Evolutionary conservation across 2,888 invertebrate species (phyloP).

Genomic region (Epirrita christyi): DNA sequence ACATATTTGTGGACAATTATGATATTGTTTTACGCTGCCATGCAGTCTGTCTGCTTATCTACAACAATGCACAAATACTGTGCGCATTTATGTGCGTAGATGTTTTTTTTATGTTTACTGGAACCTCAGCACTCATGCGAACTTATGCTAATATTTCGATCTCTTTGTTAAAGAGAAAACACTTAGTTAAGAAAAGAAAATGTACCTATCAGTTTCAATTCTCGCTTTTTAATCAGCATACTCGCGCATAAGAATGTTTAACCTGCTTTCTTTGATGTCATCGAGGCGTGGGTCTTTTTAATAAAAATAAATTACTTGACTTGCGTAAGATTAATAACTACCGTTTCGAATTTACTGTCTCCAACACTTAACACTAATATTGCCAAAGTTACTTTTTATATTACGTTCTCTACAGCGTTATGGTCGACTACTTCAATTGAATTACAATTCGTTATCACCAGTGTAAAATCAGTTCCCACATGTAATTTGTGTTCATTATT

Average conservation of each 20-base stretch:
- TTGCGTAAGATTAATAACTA: neutral
- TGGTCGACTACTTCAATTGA: slow-evolving; percentile 28
- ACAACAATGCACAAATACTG: slow-evolving; percentile 23
- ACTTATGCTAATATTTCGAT: slow-evolving; percentile 32
- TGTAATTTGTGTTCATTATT: slow-evolving; percentile 66
- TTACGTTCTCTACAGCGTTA: slow-evolving; percentile 8
- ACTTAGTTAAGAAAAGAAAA: slow-evolving; percentile 9
- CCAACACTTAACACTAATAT: neutral
- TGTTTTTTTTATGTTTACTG: slow-evolving; percentile 24
- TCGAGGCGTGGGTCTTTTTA: slow-evolving; percentile 5
- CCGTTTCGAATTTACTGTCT: neutral
- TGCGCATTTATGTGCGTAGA: slow-evolving; percentile 30
- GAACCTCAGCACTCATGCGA: slow-evolving; percentile 21
- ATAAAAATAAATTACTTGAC: slow-evolving; percentile 11
- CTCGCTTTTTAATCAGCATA: slow-evolving; percentile 26
- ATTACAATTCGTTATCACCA: slow-evolving; percentile 41
- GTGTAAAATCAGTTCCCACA: slow-evolving; percentile 73
- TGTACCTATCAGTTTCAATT: slow-evolving; percentile 28
- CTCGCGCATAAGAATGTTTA: slow-evolving; percentile 23
- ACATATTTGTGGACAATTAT: slow-evolving; percentile 34
- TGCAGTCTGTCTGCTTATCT: slow-evolving; percentile 41
- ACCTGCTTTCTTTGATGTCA: slow-evolving; percentile 23
- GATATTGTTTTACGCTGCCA: slow-evolving; percentile 42
- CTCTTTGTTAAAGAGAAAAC: slow-evolving; percentile 25
- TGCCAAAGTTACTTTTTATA: slow-evolving; percentile 6